A percentile compares a stretch with the other conserved stretches of the same genome.
Evolutionary conservation across 2,888 invertebrate species (phyloP).

Genomic region (Nomada flava): DNA sequence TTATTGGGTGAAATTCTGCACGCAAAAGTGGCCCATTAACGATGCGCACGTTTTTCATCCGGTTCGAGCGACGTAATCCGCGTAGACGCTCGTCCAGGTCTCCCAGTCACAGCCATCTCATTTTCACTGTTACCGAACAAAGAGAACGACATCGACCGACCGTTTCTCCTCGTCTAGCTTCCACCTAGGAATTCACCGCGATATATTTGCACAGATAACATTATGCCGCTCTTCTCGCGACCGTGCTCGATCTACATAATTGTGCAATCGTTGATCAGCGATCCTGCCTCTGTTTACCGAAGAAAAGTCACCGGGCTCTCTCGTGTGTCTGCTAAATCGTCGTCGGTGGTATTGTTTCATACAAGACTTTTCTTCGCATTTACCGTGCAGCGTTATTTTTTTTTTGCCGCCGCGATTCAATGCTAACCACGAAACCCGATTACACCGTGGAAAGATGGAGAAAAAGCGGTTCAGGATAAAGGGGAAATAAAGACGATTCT

Average conservation of each 20-base stretch:
- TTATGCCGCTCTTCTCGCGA: conserved; percentile 12
- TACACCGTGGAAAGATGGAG: background rate
- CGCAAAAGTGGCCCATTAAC: conserved; percentile 23
- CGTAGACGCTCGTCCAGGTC: conserved; percentile 1
- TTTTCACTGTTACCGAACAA: conserved; percentile 22
- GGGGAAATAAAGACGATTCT: conserved; percentile 27
- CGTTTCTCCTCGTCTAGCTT: background rate
- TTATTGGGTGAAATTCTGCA: conserved; percentile 17
- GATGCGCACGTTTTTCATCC: background rate
- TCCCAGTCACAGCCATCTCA: background rate
- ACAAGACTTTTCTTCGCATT: background rate
- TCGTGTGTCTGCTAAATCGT: conserved; percentile 18
- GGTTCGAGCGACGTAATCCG: conserved; percentile 13
- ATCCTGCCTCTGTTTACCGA: background rate
- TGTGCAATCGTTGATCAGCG: conserved; percentile 35
- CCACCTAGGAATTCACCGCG: background rate
- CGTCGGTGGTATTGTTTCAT: background rate
- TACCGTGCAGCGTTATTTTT: background rate
- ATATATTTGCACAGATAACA: conserved; percentile 44
- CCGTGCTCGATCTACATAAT: conserved; percentile 29
- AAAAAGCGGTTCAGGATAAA: background rate
- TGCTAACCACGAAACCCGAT: conserved; percentile 14
- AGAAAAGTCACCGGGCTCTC: conserved; percentile 5
- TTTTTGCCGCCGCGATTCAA: conserved; percentile 30
- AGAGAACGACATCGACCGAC: background rate